These are phyloP conservation scores for Sphaerodactylus townsendi DNA, from an alignment of 2,113 vertebrate genomes.

Conservation along the genomic window DNA sequence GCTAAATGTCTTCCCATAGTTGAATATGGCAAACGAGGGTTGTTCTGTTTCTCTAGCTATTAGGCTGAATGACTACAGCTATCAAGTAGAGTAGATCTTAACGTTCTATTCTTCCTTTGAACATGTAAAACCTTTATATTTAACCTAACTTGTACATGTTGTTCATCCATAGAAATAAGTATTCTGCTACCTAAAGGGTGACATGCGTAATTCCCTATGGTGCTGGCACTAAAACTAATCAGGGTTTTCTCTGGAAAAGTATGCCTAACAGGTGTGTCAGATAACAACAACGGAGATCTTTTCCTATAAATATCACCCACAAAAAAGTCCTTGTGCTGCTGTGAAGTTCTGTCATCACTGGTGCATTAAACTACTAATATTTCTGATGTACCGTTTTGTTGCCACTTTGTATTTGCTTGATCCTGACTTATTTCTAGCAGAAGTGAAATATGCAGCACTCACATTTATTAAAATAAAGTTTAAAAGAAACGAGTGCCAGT, in stretches of 20 bases:
- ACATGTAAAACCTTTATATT: not conserved
- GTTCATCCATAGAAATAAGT: not conserved
- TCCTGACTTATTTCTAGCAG: not conserved
- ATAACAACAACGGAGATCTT: not conserved
- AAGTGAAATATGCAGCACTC: not conserved
- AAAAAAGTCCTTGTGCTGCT: not conserved
- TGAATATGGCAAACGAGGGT: not conserved
- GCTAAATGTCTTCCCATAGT: not conserved
- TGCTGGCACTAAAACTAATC: not conserved
- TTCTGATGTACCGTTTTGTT: not conserved
- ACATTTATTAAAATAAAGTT: conserved; percentile 4
- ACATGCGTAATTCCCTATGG: not conserved
- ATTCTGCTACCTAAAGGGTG: not conserved
- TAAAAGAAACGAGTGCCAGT: not conserved
- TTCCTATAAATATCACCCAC: not conserved
- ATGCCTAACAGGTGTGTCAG: not conserved
- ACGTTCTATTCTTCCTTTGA: not conserved
- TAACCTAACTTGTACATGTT: not conserved
- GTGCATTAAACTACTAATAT: not conserved
- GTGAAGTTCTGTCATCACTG: not conserved
- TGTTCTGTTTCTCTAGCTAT: not conserved
- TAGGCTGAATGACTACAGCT: not conserved
- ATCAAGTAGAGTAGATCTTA: not conserved
- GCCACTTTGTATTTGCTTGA: not conserved
- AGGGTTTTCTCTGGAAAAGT: not conserved